phyloP scores from a whole-genome alignment of 1,140 invertebrate species.

The Venturia canescens region DNA sequence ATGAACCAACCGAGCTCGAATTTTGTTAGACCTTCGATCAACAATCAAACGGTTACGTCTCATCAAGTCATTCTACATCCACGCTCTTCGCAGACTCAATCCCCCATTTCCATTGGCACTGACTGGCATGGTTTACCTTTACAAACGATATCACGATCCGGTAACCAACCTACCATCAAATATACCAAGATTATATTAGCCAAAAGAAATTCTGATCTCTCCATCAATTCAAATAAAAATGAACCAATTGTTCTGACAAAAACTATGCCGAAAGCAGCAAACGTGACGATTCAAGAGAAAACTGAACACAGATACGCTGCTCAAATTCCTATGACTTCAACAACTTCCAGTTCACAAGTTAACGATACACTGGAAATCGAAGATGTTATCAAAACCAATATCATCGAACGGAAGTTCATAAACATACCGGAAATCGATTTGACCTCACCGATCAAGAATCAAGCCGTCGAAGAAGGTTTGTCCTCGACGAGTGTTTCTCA shows the following conservation, averaged over 20 bases:
- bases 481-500: neutral
- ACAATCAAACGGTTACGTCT: slow-evolving; percentile 49
- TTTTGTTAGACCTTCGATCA: slow-evolving; percentile 57
- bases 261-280: slow-evolving; percentile 57
- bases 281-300: slow-evolving; percentile 60
- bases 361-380: slow-evolving; percentile 64
- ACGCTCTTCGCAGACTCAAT: slow-evolving; percentile 56
- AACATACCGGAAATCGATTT: slow-evolving; percentile 53
- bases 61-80: slow-evolving; percentile 59
- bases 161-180: slow-evolving; percentile 69
- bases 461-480: neutral
- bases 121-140: slow-evolving; percentile 52
- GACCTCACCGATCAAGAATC: slow-evolving; percentile 48
- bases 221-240: slow-evolving; percentile 41
- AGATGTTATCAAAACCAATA: slow-evolving; percentile 68
- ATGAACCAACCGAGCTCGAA: slow-evolving; percentile 64
- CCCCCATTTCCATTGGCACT: slow-evolving; percentile 51
- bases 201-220: slow-evolving; percentile 66
- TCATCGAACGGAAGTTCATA: slow-evolving; percentile 64
- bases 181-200: slow-evolving; percentile 79
- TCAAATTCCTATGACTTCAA: slow-evolving; percentile 41
- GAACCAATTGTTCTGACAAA: slow-evolving; percentile 68
- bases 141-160: slow-evolving; percentile 52
- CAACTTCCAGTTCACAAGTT: slow-evolving; percentile 49
- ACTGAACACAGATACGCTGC: slow-evolving; percentile 55